Base-by-base conservation (phyloP, 2,888 invertebrate genomes). In the Anthoptus insignis region DNA sequence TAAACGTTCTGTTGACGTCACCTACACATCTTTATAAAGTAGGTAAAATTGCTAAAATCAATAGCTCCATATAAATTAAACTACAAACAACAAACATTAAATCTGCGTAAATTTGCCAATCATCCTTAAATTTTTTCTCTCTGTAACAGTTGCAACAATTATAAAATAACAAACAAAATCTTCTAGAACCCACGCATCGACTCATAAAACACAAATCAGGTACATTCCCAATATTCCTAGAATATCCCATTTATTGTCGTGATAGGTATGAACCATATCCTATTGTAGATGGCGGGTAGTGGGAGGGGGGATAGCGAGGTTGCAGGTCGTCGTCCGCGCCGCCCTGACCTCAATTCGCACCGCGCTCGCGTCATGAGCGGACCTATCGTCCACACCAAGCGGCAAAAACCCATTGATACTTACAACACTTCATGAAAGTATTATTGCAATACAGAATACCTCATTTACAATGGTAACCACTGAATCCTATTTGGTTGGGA, bases 321-420 rank as follows among this genome's bases (percentile, higher is more conserved):
- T 81, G 83, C 86, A 80, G 92, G 89, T 93, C 92, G 92, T 86
- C 89, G 91, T 73, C 92, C 91, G 90, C 91, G 91, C 85, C 89
- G 91, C 92, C 91, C 90, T 92, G 91, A 93, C 93, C 92, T 83
- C 91, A 91, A 91, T 92, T 80, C 81, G 85, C 79, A 78, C 79
- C 81, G 87, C 86, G 87, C 89, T 87, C 90, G 88, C 91, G 91
- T 91, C 94, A 94, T 91, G 88, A 86, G 87, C 91, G 88, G 87
- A 85, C 87, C 87, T 86, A 87, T 88, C 86, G 88, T 90, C 92
- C 91, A 84, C 76, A 86, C 83, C 81, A 81, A 86, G 85, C 86
- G 92, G 91, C 92, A 92, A 92, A 91, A 88, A 88, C 88, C 88
- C 88, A 88, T 83, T 76, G 74, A 63, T 49, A 54, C 37, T 63